Evolutionary conservation across 1,140 invertebrate genomes (phyloP).

Genomic region (Trichonephila inaurata): DNA sequence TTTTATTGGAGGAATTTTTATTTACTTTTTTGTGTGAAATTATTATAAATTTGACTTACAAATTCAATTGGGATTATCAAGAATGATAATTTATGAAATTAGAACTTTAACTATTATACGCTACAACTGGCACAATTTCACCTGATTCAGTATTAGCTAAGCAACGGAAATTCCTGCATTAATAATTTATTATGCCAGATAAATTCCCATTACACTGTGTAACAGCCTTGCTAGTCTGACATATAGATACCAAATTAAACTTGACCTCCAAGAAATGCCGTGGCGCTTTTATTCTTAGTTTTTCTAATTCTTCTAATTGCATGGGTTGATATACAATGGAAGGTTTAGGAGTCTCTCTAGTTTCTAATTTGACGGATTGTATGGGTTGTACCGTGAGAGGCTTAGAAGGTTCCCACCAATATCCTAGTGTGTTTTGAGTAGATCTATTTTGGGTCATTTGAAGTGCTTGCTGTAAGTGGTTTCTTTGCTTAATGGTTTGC

Average conservation of each 20-base stretch:
- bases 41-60: too few species aligned
- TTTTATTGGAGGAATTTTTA: too few species aligned
- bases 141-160: not conserved
- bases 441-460: slow-evolving; percentile 16
- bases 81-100: too few species aligned
- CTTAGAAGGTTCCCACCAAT: not conserved
- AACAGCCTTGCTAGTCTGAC: not conserved
- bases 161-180: not conserved
- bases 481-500: slow-evolving; percentile 8
- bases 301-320: slow-evolving; percentile 25
- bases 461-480: not conserved
- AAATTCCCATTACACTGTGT: not conserved
- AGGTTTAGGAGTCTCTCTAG: not conserved
- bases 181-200: not conserved
- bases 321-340: not conserved
- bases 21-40: too few species aligned
- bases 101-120: too few species aligned
- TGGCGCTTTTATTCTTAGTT: not conserved
- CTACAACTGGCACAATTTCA: not conserved
- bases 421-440: slow-evolving; percentile 5
- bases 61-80: too few species aligned
- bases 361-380: not conserved
- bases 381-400: not conserved
- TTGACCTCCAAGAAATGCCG: not conserved
- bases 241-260: not conserved